Evolutionary conservation across 2,113 vertebrate species (phyloP).

Genomic region (Zonotrichia leucophrys): DNA sequence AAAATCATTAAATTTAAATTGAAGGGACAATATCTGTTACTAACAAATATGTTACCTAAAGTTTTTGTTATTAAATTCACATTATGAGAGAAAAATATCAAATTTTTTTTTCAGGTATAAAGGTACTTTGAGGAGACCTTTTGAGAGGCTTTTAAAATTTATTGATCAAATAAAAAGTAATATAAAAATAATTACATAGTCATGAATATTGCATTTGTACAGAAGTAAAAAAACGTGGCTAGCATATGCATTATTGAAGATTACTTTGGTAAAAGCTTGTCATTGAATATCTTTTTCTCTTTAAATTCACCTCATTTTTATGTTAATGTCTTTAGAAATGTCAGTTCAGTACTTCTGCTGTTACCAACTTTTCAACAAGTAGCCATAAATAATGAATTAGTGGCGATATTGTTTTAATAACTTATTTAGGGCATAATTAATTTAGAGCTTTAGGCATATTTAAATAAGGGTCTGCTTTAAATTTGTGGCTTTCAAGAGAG

Average conservation of each 20-base stretch:
- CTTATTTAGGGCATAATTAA: conserved; percentile 81
- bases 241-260: conserved; percentile 74
- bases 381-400: conserved; percentile 82
- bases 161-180: conserved; percentile 39
- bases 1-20: background rate
- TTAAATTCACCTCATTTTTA: conserved; percentile 68
- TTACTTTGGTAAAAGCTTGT: conserved; percentile 44
- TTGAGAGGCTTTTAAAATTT: background rate
- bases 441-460: conserved; percentile 73
- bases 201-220: conserved; percentile 60
- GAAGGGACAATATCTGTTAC: background rate
- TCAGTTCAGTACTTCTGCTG: conserved; percentile 74
- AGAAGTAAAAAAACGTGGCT: conserved; percentile 1
- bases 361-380: conserved; percentile 79
- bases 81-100: background rate
- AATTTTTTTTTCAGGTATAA: conserved; percentile 24
- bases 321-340: conserved; percentile 78
- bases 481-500: conserved; percentile 9
- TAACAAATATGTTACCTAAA: background rate
- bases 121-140: background rate
- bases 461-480: conserved; percentile 61
- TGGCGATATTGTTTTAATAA: conserved; percentile 78
- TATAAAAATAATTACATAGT: conserved; percentile 23
- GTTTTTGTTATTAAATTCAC: background rate
- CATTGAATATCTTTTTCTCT: conserved; percentile 62